These are phyloP conservation scores for Cossypha caffra DNA, from an alignment of 2,797 vertebrate genomes.

Conservation along the genomic window DNA sequence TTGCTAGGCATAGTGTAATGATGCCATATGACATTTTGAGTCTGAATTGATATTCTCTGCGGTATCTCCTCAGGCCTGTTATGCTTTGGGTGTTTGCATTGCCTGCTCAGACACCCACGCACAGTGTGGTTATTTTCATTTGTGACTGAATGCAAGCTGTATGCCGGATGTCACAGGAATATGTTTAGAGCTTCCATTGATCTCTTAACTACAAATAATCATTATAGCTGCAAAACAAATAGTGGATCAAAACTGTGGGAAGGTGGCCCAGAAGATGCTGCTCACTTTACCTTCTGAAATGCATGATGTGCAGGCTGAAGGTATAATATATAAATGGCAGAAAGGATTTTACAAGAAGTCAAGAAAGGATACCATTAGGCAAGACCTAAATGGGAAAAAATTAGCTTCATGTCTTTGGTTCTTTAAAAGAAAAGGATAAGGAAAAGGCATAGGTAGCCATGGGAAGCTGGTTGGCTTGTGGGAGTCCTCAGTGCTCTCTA, in stretches of 20 bases:
- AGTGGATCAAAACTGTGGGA: slow-evolving; percentile 32
- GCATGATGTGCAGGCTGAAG: slow-evolving; percentile 14
- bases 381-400: neutral
- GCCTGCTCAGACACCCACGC: neutral
- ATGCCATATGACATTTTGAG: slow-evolving; percentile 42
- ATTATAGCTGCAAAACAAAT: slow-evolving; percentile 58
- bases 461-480: neutral
- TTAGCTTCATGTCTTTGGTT: neutral
- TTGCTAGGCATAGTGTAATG: neutral
- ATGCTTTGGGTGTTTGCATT: neutral
- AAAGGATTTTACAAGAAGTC: slow-evolving; percentile 42
- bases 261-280: neutral
- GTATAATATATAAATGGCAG: neutral
- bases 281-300: slow-evolving; percentile 19
- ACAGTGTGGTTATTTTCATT: slow-evolving; percentile 28
- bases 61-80: neutral
- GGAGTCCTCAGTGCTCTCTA: neutral
- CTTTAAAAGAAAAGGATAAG: neutral
- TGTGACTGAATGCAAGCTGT: slow-evolving; percentile 7
- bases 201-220: slow-evolving; percentile 66
- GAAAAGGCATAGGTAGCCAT: neutral
- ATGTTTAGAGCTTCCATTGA: slow-evolving; percentile 67
- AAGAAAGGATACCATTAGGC: neutral
- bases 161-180: slow-evolving; percentile 36
- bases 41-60: slow-evolving; percentile 25